phyloP scores from a whole-genome alignment of 1,140 invertebrate species.

The Wasmannia auropunctata region DNA sequence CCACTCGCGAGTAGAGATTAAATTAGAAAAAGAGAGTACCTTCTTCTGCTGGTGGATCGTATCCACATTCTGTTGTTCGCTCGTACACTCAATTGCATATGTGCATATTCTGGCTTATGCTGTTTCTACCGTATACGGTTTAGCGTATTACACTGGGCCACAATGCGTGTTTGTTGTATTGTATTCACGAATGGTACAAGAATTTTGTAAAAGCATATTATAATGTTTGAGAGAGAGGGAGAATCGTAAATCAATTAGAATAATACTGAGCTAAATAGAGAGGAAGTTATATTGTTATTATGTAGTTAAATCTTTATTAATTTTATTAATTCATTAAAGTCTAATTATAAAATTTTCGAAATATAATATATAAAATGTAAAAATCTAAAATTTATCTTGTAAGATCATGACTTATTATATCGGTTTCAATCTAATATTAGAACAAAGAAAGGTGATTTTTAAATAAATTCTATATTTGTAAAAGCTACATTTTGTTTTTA shows the following conservation, averaged over 20 bases:
- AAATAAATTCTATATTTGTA: neutral
- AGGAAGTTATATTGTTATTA: neutral
- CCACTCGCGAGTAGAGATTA: slow-evolving; percentile 51
- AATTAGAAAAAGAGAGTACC: slow-evolving; percentile 58
- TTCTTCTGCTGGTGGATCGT: slow-evolving; percentile 22
- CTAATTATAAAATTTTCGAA: neutral
- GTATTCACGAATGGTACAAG: neutral
- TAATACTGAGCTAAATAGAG: neutral
- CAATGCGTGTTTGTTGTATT: neutral
- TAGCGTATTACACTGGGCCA: slow-evolving; percentile 17
- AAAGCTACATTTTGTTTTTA: neutral
- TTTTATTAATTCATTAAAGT: neutral
- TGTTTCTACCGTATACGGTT: slow-evolving; percentile 32
- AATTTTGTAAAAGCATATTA: slow-evolving; percentile 6
- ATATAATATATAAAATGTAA: neutral
- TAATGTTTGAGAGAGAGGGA: neutral
- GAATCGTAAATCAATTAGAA: neutral
- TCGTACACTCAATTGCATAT: slow-evolving; percentile 57
- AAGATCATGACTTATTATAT: neutral
- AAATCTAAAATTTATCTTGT: neutral
- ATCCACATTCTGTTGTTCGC: slow-evolving; percentile 24
- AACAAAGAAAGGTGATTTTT: neutral
- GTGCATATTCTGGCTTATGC: slow-evolving; percentile 41
- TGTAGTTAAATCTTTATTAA: neutral
- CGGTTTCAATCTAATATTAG: neutral